Evolutionary conservation across 1,140 invertebrate genomes (phyloP).

Genomic region (Campoletis sonorensis): DNA sequence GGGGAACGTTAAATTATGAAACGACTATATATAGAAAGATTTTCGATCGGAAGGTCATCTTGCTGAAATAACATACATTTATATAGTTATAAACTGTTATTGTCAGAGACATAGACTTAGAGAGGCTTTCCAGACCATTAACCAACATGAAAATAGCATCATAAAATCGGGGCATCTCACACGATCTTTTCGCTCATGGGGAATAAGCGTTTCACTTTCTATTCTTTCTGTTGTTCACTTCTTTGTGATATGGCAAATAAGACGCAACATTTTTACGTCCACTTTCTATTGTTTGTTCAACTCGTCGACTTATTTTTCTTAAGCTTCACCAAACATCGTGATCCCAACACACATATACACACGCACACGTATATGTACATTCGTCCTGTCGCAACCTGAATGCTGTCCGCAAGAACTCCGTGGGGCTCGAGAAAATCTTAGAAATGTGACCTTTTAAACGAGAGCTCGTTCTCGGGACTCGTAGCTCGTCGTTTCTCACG

Average conservation of each 20-base stretch:
- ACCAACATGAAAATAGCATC: conserved; percentile 16
- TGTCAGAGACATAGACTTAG: background rate
- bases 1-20: no score
- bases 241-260: background rate
- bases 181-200: background rate
- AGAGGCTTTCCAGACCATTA: conserved; percentile 10
- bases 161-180: conserved; percentile 18
- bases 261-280: background rate
- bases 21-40: no score
- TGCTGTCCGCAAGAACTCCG: conserved; percentile 33
- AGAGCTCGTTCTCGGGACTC: conserved; percentile 49
- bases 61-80: background rate
- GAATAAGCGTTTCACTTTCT: background rate
- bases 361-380: background rate
- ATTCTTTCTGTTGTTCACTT: background rate
- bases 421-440: conserved; percentile 56
- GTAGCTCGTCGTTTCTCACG: conserved; percentile 62
- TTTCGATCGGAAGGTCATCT: background rate
- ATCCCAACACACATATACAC: background rate
- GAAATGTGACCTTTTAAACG: conserved; percentile 66
- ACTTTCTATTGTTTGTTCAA: conserved; percentile 19
- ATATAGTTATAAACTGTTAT: background rate
- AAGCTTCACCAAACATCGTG: background rate
- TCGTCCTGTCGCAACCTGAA: background rate
- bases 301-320: background rate